Percentiles rank a stretch among this genome's conserved stretches.
Conservation (phyloP, 2,797 vertebrate species). For the Sphaeramia orbicularis region DNA sequence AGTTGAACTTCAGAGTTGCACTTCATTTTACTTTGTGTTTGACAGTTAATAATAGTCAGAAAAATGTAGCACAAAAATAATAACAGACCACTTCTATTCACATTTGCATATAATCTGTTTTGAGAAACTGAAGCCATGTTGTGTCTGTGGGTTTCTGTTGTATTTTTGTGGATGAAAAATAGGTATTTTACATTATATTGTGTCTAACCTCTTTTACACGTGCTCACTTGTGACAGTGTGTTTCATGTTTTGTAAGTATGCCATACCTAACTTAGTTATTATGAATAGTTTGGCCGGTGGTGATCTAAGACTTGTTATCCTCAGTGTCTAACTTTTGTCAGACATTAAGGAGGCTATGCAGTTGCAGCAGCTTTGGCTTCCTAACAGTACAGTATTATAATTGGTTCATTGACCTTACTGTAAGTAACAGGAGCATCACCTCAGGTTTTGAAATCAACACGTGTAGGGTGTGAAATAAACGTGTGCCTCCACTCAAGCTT, state of each 20-base stretch:
- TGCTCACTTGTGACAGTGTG: no score
- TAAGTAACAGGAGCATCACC: slow-evolving; percentile 33
- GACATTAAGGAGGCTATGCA: no score
- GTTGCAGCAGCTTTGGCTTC: neutral
- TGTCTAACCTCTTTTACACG: neutral
- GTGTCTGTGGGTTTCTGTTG: no score
- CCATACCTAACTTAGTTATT: neutral
- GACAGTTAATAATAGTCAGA: no score
- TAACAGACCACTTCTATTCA: no score
- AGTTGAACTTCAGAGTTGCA: no score
- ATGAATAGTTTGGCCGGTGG: neutral
- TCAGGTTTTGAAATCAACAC: slow-evolving; percentile 35
- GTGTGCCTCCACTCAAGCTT: slow-evolving; percentile 13
- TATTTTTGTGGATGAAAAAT: no score
- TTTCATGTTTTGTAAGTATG: neutral
- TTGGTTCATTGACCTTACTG: slow-evolving; percentile 6
- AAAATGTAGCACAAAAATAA: no score
- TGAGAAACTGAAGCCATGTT: no score
- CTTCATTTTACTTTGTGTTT: no score
- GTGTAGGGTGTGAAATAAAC: slow-evolving; percentile 23
- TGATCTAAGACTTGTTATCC: neutral
- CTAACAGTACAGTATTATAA: neutral
- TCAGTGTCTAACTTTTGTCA: neutral
- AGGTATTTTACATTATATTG: no score
- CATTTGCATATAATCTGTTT: no score